Conservation (phyloP, 2,888 invertebrate genomes). For the Polydrusus tereticollis region DNA sequence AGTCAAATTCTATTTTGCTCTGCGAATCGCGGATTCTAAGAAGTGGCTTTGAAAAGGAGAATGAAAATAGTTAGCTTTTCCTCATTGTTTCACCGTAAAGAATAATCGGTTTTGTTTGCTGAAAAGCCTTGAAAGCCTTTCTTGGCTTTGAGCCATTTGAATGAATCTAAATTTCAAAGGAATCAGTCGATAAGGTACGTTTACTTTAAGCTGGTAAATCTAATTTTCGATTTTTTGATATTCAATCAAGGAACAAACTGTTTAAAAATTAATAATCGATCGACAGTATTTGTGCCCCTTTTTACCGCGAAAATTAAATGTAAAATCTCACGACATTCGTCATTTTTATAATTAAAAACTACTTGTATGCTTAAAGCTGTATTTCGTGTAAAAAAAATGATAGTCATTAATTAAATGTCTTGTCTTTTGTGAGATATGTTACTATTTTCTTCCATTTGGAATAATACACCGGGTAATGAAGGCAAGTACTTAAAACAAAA, state of each 20-base stretch:
- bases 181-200: slow-evolving; percentile 3
- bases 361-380: too few species aligned
- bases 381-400: too few species aligned
- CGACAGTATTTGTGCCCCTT: not conserved
- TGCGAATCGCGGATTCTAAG: not conserved
- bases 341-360: too few species aligned
- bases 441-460: too few species aligned
- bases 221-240: slow-evolving; percentile 1
- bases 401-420: too few species aligned
- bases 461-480: too few species aligned
- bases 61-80: slow-evolving; percentile 16
- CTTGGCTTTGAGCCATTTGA: slow-evolving; percentile 8
- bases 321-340: too few species aligned
- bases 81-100: slow-evolving; percentile 14
- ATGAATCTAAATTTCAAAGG: slow-evolving; percentile 17
- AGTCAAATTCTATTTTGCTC: not conserved
- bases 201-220: slow-evolving; percentile 6
- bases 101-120: slow-evolving; percentile 20
- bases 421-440: too few species aligned
- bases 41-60: slow-evolving; percentile 3
- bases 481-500: too few species aligned
- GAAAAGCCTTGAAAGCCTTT: slow-evolving; percentile 1
- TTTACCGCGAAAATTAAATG: too few species aligned
- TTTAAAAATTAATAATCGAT: not conserved
- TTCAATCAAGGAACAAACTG: not conserved